Evolutionary conservation across 2,888 invertebrate genomes (phyloP), one percentile per base, ranked within the genome.

Genomic region (Baronia brevicornis): DNA sequence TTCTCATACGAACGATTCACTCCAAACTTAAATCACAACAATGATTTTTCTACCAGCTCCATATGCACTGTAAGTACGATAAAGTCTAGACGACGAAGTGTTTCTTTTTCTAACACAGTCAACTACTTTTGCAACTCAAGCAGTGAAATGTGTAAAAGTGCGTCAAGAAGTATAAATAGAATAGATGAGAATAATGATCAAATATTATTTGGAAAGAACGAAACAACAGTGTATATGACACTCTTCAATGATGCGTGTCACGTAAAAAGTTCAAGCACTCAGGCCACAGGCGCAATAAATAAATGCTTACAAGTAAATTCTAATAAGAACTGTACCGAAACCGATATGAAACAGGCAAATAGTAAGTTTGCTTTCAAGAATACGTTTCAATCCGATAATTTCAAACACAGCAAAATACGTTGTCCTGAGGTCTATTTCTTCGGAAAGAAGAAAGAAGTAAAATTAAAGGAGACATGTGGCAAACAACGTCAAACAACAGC

Each of bases 221-320:
- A 66, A 42, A 72, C 62, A 1, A 39, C 60, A 2, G 74, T 79
- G 11, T 80, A 63, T 25, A 67, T 79, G 70, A 69, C 71, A 19
- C 45, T 77, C 25, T 60, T 58, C 21, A 46, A 69, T 39, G 57
- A 73, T 28, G 48, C 46, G 33, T 49, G 38, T 36, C 49, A 28
- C 11, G 47, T 36, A 38, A 57, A 51, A 12, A 52, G 59, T 18
- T 68, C 67, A 15, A 68, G 70, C 17, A 72, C 82, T 10, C 82
- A 84, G 47, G 82, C 82, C n/a, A 78, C 80, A 23, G 79, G 73
- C 36, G 70, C 70, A 5, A 53, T 84, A 14, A 82, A 84, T 47
- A 84, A 84, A 58, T 78, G 79, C 44, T 56, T 80, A 34, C 82
- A 84, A 31, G 19, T 31, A 11, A 22, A 7, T 5, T 31, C 27